Evolutionary conservation across 2,113 vertebrate genomes (phyloP).

Genomic region (Tupaia chinensis): DNA sequence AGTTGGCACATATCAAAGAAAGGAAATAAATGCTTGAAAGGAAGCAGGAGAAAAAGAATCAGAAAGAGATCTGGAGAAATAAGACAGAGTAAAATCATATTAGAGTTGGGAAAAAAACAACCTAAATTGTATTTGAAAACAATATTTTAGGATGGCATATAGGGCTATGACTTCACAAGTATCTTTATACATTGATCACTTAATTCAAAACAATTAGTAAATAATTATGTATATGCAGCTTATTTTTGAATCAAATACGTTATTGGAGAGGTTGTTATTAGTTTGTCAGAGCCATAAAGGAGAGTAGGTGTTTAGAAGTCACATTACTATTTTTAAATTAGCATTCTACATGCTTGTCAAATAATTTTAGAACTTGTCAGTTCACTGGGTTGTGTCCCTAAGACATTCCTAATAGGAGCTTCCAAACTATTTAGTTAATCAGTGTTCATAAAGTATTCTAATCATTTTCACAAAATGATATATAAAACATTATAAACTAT

Average conservation of each 20-base stretch:
- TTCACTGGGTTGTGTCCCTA: not conserved
- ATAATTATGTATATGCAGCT: not conserved
- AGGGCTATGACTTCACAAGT: not conserved
- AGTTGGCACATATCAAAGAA: constrained; percentile 18
- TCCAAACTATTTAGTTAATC: constrained; percentile 27
- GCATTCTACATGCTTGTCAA: not conserved
- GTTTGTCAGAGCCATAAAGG: not conserved
- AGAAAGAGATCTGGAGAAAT: constrained; percentile 19
- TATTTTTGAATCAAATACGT: not conserved
- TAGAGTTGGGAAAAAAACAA: not conserved
- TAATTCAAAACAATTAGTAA: not conserved
- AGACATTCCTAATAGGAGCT: not conserved
- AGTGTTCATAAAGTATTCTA: constrained; percentile 41
- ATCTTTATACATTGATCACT: constrained; percentile 16
- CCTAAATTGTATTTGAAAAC: not conserved
- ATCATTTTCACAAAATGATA: constrained; percentile 49
- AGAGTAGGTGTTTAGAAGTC: not conserved
- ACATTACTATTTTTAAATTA: constrained; percentile 8
- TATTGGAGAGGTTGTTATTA: not conserved
- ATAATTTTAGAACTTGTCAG: not conserved
- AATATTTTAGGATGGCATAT: constrained; percentile 10
- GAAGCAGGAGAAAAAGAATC: not conserved
- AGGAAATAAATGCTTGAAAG: constrained; percentile 33
- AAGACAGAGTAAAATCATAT: not conserved
- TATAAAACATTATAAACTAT: not conserved